A percentile compares a stretch with the other conserved stretches of the same genome.
These are phyloP conservation scores for Silurus meridionalis DNA, from an alignment of 2,113 vertebrate species.

Conservation along the genomic window DNA sequence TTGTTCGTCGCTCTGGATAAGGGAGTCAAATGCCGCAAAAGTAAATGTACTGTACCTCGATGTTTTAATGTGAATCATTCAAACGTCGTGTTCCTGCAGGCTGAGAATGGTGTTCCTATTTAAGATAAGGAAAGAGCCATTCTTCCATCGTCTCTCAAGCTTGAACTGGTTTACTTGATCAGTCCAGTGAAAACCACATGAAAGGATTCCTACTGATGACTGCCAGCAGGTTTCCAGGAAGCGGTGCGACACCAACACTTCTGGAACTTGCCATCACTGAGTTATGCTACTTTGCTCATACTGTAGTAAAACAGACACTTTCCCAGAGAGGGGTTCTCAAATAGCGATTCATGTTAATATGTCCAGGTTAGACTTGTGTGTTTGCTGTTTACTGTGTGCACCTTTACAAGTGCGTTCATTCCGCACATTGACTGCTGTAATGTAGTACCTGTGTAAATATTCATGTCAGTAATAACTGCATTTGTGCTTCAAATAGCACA, in stretches of 20 bases:
- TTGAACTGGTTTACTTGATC: constrained; percentile 31
- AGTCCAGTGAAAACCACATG: constrained; percentile 49
- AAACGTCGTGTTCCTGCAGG: constrained; percentile 16
- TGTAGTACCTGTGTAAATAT: neutral
- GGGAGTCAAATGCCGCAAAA: too few relatives aligned
- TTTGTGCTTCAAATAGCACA: neutral
- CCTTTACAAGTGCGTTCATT: neutral
- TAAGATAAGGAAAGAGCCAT: constrained; percentile 39
- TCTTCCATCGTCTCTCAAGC: constrained; percentile 31
- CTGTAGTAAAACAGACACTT: neutral
- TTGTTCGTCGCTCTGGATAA: too few relatives aligned
- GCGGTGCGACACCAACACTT: constrained; percentile 36
- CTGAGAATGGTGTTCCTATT: constrained; percentile 28
- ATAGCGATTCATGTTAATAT: neutral
- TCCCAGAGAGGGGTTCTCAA: neutral
- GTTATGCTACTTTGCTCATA: constrained; percentile 1
- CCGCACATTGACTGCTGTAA: neutral
- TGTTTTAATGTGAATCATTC: constrained; percentile 18
- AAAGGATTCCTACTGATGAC: constrained; percentile 46
- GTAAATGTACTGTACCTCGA: neutral
- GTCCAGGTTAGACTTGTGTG: neutral
- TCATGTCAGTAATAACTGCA: neutral
- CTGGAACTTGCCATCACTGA: constrained; percentile 36
- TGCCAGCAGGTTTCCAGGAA: constrained; percentile 50
- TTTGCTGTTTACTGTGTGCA: neutral